Evolutionary conservation across 2,797 vertebrate species (phyloP).

Genomic region (Urocyon cinereoargenteus): DNA sequence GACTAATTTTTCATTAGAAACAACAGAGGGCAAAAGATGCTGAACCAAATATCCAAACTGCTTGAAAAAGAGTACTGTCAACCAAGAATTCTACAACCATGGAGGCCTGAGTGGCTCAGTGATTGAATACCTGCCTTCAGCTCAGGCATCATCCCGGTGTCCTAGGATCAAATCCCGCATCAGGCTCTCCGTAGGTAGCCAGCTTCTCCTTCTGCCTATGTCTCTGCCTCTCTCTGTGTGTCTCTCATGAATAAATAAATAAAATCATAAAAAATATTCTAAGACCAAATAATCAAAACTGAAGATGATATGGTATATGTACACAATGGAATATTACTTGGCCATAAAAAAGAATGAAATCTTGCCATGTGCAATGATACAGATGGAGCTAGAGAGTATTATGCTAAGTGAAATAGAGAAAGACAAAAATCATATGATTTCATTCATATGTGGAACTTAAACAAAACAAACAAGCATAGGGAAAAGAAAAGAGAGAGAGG

Average conservation of each 20-base stretch:
- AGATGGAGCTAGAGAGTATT: not conserved
- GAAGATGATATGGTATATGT: not conserved
- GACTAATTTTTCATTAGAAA: not conserved
- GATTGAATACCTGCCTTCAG: no score
- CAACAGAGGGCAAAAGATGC: not conserved
- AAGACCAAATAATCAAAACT: no score
- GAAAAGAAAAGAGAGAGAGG: not conserved
- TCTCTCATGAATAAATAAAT: no score
- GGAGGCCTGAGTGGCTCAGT: no score
- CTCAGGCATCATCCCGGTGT: no score
- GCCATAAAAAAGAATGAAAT: not conserved
- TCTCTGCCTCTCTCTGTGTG: no score
- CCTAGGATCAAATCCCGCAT: no score
- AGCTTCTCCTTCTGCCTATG: no score
- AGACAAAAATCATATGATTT: not conserved
- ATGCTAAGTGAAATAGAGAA: not conserved
- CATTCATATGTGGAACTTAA: not conserved
- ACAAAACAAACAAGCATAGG: not conserved
- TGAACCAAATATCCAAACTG: not conserved
- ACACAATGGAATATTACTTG: not conserved
- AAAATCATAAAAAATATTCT: no score
- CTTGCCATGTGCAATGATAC: not conserved
- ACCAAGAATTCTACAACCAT: not conserved
- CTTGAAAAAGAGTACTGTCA: not conserved
- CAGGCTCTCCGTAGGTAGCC: no score